Evolutionary conservation across 2,797 vertebrate species (phyloP), one percentile per base, ranked within the genome.

Genomic region (Lagodon rhomboides): DNA sequence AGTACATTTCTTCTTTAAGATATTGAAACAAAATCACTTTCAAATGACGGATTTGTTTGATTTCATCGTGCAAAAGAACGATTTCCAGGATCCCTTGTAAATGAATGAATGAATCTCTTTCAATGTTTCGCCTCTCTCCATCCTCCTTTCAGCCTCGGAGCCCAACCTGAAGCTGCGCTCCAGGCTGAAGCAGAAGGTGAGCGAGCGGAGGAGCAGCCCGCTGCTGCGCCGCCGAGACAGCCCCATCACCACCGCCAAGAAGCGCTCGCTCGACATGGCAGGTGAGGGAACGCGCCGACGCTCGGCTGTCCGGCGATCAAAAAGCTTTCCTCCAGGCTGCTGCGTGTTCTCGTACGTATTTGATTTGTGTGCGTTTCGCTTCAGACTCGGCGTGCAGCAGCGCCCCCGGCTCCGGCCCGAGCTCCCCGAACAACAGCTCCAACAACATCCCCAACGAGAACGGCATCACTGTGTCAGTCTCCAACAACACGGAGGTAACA

Each of bases 361-460:
- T 77, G 49, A 71, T 68, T 44, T 73, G 75, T 89, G 1, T n/a
- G 73, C 17, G 85, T 67, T 46, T 75, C n/a, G 18, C 60, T 85
- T n/a, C 93, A 98, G 98, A 99, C 87, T 98, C 97, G 0, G 95
- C 95, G 0, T 99, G 97, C 90, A 99, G 96, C 95, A 99, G 98
- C 0, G 97, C 98, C 73, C 98, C 98, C 0, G 97, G 97, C 83
- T 99, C 98, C 1, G 98, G 97, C 12, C 98, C 98, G 20, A 99
- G 98, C 92, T 99, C 98, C 65, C 98, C 98, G 3, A 99, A 97
- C 93, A 99, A 98, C 95, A 98, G 97, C 94, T 98, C 97, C 82
- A 97, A 96, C 91, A 97, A 96, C 85, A 97, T 97, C 91, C 96
- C 97, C 80, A 72, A 96, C 0, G 98, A 99, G 92, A 99, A 99